These are phyloP conservation scores for Lysiphlebus fabarum DNA, from an alignment of 1,140 invertebrate genomes.

Conservation along the genomic window DNA sequence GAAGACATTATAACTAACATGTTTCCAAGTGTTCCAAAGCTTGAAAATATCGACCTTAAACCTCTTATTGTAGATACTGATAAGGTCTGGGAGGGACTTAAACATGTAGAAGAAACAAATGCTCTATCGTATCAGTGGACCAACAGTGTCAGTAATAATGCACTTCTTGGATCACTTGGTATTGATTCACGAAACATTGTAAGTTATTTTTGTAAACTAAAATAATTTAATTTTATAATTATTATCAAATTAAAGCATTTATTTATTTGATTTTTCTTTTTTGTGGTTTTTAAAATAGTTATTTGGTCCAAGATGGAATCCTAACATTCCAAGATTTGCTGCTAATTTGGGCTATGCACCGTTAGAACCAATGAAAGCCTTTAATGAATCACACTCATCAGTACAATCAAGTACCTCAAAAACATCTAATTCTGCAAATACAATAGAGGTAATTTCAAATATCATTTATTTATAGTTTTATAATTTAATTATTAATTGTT, in stretches of 20 bases:
- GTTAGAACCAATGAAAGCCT: conserved; percentile 70
- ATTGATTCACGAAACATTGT: conserved; percentile 82
- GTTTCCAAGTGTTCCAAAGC: conserved; percentile 38
- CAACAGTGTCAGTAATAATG: conserved; percentile 67
- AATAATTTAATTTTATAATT: conserved; percentile 4
- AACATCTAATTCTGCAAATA: conserved; percentile 30
- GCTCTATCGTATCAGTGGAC: conserved; percentile 70
- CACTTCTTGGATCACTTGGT: conserved; percentile 67
- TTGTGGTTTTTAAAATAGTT: conserved; percentile 63
- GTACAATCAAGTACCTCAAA: conserved; percentile 38
- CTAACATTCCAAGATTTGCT: conserved; percentile 73
- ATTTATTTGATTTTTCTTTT: background rate
- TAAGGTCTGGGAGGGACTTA: conserved; percentile 57
- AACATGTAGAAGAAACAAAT: conserved; percentile 66
- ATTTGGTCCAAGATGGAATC: conserved; percentile 75
- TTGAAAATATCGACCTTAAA: conserved; percentile 37
- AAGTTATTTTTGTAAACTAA: conserved; percentile 56
- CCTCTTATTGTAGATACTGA: conserved; percentile 42
- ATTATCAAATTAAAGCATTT: background rate
- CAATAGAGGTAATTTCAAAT: conserved; percentile 37
- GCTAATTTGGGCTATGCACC: conserved; percentile 72
- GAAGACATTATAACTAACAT: conserved; percentile 50
- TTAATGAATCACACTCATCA: conserved; percentile 32
- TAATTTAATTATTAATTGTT: background rate
- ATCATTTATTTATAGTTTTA: background rate